A percentile compares a stretch with the other conserved stretches of the same genome.
Evolutionary conservation across 1,140 invertebrate species (phyloP).

Genomic region (Pinna nobilis): DNA sequence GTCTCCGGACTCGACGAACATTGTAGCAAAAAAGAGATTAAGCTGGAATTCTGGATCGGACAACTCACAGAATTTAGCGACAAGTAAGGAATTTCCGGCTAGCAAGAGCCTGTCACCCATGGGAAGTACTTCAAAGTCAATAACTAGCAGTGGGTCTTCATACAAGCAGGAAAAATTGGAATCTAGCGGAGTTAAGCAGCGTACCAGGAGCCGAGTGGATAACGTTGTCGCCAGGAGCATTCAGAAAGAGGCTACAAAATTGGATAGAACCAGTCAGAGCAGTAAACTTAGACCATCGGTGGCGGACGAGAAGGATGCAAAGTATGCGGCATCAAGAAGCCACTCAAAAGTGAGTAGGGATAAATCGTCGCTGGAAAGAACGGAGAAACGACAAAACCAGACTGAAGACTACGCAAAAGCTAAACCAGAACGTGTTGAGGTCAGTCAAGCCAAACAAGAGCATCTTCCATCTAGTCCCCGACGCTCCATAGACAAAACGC

Average conservation of each 20-base stretch:
- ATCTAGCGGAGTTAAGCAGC: neutral
- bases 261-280: too few species aligned
- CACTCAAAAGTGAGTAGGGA: neutral
- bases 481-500: neutral
- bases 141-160: too few species aligned
- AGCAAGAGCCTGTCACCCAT: conserved; percentile 16
- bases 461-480: conserved; percentile 2
- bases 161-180: conserved; percentile 3
- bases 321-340: neutral
- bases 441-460: neutral
- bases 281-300: too few species aligned
- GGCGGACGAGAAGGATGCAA: neutral
- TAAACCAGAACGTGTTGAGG: too few species aligned
- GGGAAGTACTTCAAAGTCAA: too few species aligned
- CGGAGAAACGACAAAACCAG: conserved; percentile 20
- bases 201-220: neutral
- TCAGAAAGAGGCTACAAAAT: conserved; percentile 8
- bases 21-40: conserved; percentile 4
- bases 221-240: conserved; percentile 5
- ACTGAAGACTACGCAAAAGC: too few species aligned
- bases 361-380: conserved; percentile 1
- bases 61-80: too few species aligned
- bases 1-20: neutral
- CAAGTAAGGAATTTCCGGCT: neutral
- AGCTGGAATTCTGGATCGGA: too few species aligned